phyloP scores from a whole-genome alignment of 2,888 invertebrate species.

The Leptogaster cylindrica region DNA sequence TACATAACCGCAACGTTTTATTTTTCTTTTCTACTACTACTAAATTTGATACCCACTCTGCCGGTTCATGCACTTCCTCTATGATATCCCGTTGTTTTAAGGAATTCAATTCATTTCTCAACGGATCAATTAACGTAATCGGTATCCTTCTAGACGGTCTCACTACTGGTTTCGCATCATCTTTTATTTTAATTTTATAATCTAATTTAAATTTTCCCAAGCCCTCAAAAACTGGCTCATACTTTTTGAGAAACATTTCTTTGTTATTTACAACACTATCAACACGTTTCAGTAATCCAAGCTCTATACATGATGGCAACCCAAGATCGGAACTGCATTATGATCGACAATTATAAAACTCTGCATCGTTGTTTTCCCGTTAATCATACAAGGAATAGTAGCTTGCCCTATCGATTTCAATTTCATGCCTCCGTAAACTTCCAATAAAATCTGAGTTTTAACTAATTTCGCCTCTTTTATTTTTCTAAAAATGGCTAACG shows the following conservation, averaged over 20 bases:
- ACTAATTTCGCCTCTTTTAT: neutral
- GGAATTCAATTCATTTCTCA: conserved; percentile 21
- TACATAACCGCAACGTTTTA: conserved; percentile 47
- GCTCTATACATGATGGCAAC: conserved; percentile 26
- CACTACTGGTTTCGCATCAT: conserved; percentile 30
- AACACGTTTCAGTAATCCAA: conserved; percentile 39
- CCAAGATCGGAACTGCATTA: conserved; percentile 14
- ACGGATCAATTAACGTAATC: neutral
- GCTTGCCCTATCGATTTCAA: conserved; percentile 19
- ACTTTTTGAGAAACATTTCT: conserved; percentile 21
- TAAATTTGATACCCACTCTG: conserved; percentile 35
- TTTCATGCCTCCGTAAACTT: conserved; percentile 28
- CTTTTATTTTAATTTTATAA: conserved; percentile 36
- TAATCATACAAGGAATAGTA: neutral
- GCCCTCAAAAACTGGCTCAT: conserved; percentile 37
- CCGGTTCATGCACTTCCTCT: neutral
- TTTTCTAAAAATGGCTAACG: neutral
- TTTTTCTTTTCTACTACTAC: conserved; percentile 49
- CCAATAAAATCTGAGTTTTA: neutral
- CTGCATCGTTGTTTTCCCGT: neutral
- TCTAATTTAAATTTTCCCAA: conserved; percentile 35
- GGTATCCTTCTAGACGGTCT: conserved; percentile 31
- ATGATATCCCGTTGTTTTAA: conserved; percentile 15
- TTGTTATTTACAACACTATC: conserved; percentile 4
- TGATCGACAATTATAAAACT: neutral